phyloP scores from a whole-genome alignment of 2,113 vertebrate genomes.

The Psittacula cyanocephala region DNA sequence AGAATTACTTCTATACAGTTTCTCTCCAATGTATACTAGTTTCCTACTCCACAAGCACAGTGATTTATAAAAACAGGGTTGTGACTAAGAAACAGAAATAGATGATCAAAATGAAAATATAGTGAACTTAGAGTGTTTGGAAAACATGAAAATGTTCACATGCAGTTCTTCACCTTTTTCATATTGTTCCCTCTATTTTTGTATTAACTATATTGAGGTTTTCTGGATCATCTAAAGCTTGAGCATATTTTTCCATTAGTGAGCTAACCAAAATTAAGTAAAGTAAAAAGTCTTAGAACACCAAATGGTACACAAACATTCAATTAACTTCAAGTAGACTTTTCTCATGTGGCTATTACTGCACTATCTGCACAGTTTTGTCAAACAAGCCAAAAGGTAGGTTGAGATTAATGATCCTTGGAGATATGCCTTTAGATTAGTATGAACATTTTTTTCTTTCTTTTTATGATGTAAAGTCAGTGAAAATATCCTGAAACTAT shows the following conservation, averaged over 20 bases:
- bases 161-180: not conserved
- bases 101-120: not conserved
- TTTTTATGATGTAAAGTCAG: not conserved
- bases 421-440: not conserved
- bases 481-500: constrained; percentile 32
- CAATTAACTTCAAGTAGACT: constrained; percentile 9
- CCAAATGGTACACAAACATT: not conserved
- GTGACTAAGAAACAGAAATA: not conserved
- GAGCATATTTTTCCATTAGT: not conserved
- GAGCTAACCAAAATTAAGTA: not conserved
- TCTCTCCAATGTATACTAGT: not conserved
- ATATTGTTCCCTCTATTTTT: not conserved
- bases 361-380: not conserved
- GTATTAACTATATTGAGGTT: not conserved
- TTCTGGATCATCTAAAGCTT: not conserved
- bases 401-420: not conserved
- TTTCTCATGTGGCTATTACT: not conserved
- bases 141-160: not conserved
- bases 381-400: not conserved
- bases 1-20: not conserved
- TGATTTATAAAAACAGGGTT: not conserved
- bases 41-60: not conserved
- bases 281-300: not conserved
- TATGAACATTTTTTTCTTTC: not conserved
- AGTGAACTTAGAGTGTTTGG: not conserved